phyloP scores from a whole-genome alignment of 2,797 vertebrate genomes.

The Falco novaeseelandiae region DNA sequence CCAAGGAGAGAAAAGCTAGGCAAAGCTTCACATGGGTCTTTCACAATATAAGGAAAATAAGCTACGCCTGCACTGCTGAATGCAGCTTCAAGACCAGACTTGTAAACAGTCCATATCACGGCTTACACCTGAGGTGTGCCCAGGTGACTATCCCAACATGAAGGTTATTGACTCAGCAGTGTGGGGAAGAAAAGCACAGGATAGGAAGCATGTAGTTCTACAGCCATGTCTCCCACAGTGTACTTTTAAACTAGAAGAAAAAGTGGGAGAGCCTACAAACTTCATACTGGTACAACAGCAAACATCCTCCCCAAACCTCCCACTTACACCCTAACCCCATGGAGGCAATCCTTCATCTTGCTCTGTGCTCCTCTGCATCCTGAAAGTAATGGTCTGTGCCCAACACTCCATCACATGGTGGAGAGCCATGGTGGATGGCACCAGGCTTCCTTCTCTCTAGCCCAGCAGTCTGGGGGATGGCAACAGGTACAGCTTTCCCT shows the following conservation, averaged over 20 bases:
- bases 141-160: background rate
- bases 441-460: no score
- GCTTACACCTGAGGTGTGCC: background rate
- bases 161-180: background rate
- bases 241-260: background rate
- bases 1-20: background rate
- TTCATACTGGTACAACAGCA: background rate
- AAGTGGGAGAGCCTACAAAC: background rate
- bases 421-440: background rate
- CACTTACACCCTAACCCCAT: fast-evolving
- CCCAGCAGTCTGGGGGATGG: background rate
- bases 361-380: background rate
- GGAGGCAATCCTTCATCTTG: background rate
- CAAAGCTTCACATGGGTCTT: background rate
- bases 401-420: fast-evolving
- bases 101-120: background rate
- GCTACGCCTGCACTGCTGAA: background rate
- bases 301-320: background rate
- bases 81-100: background rate
- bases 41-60: background rate
- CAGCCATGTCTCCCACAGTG: background rate
- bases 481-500: background rate
- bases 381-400: background rate
- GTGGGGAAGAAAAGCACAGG: background rate
- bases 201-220: fast-evolving